Percentiles rank a stretch among this genome's conserved stretches.
Evolutionary conservation across 2,797 vertebrate species (phyloP).

Genomic region (Menidia menidia): DNA sequence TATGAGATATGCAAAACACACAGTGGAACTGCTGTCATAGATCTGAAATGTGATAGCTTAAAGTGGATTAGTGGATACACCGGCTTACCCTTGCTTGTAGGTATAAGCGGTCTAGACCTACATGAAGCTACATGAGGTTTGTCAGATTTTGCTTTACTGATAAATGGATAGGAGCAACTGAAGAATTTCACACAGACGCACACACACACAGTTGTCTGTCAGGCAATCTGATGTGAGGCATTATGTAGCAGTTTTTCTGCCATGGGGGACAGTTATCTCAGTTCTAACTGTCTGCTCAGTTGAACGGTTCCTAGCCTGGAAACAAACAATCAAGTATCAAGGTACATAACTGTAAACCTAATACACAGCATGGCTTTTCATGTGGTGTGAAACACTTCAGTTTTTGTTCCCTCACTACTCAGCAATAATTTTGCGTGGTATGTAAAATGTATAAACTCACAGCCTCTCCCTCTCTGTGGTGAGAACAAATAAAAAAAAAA

Average conservation of each 20-base stretch:
- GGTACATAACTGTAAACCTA: neutral
- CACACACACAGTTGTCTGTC: constrained; percentile 37
- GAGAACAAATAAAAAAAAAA: neutral
- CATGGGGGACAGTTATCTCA: constrained; percentile 36
- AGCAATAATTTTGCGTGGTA: neutral
- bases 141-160: constrained; percentile 50
- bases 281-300: constrained; percentile 8
- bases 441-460: neutral
- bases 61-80: constrained; percentile 35
- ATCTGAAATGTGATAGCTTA: constrained; percentile 53
- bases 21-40: constrained; percentile 42
- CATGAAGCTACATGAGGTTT: constrained; percentile 43
- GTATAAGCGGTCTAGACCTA: constrained; percentile 44
- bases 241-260: constrained; percentile 41
- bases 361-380: neutral
- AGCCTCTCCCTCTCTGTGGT: neutral
- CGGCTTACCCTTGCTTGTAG: constrained; percentile 34
- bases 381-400: neutral
- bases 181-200: constrained; percentile 42
- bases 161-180: constrained; percentile 59
- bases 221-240: constrained; percentile 33
- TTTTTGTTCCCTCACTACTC: neutral
- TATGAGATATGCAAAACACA: constrained; percentile 70
- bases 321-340: neutral
- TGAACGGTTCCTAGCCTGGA: constrained; percentile 3